Conservation (phyloP, 2,797 vertebrate genomes). For the Rhyacichthys aspro region DNA sequence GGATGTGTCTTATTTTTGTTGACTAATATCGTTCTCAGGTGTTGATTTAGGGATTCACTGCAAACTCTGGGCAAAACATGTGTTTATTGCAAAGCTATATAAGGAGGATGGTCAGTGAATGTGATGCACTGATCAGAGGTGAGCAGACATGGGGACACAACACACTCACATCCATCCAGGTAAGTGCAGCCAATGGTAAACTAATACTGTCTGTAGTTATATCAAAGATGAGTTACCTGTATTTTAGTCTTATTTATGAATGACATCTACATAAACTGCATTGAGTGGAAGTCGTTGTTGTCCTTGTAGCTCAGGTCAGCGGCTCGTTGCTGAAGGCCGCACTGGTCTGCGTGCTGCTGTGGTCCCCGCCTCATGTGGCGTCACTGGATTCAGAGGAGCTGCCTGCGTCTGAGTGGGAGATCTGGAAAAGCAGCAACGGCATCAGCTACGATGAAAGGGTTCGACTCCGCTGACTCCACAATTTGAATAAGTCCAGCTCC, state of each 20-base stretch:
- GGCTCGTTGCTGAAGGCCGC: constrained; percentile 46
- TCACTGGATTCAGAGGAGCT: constrained; percentile 77
- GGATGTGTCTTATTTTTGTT: constrained; percentile 71
- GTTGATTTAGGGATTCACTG: constrained; percentile 54
- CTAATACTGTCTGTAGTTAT: no score
- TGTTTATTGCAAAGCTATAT: constrained; percentile 58
- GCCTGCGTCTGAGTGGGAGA: constrained; percentile 67
- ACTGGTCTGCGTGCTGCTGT: constrained; percentile 61
- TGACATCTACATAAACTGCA: no score
- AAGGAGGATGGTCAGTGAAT: constrained; percentile 43
- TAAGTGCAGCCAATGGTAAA: constrained; percentile 33
- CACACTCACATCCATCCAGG: constrained; percentile 49
- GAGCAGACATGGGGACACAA: constrained; percentile 61
- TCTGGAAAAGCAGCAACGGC: constrained; percentile 74
- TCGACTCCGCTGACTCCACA: constrained; percentile 7
- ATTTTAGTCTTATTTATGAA: no score
- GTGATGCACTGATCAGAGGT: constrained; percentile 30
- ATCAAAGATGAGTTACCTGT: no score
- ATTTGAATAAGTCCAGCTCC: neutral
- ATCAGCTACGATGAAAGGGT: constrained; percentile 71
- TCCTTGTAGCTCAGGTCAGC: constrained; percentile 31
- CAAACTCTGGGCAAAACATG: constrained; percentile 43
- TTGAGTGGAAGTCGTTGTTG: neutral
- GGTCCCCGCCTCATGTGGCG: constrained; percentile 30
- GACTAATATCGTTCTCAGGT: constrained; percentile 63